Evolutionary conservation across 2,797 vertebrate species (phyloP), one percentile per base, ranked within the genome.

Genomic region (Echiichthys vipera): DNA sequence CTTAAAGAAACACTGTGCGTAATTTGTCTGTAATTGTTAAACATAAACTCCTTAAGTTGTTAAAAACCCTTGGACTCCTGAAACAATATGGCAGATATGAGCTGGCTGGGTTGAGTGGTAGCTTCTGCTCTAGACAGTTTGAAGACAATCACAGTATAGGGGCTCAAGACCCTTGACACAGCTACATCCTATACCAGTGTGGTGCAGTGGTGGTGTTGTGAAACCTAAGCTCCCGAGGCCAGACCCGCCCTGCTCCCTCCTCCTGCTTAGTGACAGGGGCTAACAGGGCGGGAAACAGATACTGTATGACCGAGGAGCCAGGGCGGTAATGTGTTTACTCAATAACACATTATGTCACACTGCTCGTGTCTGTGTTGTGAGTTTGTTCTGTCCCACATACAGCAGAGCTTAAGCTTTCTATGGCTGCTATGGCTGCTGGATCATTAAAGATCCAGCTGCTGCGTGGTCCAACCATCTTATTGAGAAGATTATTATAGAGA

Each of bases 261-360:
- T 66, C 42, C 59, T 45, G 64, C 75, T 36, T 71, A 42, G 71
- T 67, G 59, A 71, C 78, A 67, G 46, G 50, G 84, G 67, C 83
- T 65, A 63, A 49, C 66, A 45, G 77, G 85, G 83, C 42, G 65
- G 87, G 72, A 76, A 87, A 77, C 84, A 90, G 80, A 87, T 85
- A 88, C 74, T 80, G 80, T n/a, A 73, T 87, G 82, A 86, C 89
- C 87, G 80, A 71, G 76, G 81, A 88, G 85, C 61, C 82, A 56
- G 74, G 62, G 51, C 63, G 45, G n/a, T n/a, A n/a, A n/a, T 81
- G 85, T 83, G 80, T 70, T 84, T 63, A 75, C 39, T 84, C 84
- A 87, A 81, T 80, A 90, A 85, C 86, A 74, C 73, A 84, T 88
- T 88, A 91, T 91, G 86, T 90, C 88, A 89, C 85, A 55, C 45